Evolutionary conservation across 1,140 invertebrate genomes (phyloP).

Genomic region (Microplitis demolitor): DNA sequence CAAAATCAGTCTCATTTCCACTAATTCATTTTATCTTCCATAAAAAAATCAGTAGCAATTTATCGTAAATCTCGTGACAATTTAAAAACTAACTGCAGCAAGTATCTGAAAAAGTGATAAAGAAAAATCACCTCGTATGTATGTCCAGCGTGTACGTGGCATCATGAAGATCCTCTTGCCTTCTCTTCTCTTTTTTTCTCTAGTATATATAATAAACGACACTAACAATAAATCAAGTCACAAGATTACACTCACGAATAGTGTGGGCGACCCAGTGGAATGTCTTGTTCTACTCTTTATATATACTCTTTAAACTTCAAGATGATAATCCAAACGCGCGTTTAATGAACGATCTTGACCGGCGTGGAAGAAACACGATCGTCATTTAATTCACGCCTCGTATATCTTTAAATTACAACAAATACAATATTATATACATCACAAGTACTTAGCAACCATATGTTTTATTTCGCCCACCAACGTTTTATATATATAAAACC

Average conservation of each 20-base stretch:
- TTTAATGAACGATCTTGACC: slow-evolving; percentile 9
- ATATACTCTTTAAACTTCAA: too few relatives aligned
- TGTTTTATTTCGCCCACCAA: too few relatives aligned
- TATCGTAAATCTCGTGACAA: not conserved
- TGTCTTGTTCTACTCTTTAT: not conserved
- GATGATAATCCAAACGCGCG: not conserved
- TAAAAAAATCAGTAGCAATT: not conserved
- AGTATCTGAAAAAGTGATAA: too few relatives aligned
- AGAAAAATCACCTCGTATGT: too few relatives aligned
- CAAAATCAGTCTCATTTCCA: not conserved
- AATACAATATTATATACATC: not conserved
- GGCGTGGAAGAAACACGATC: not conserved
- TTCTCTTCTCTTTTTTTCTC: too few relatives aligned
- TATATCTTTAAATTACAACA: slow-evolving; percentile 8
- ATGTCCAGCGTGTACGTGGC: too few relatives aligned
- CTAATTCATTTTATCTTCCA: not conserved
- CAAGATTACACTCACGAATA: not conserved
- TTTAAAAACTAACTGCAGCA: too few relatives aligned
- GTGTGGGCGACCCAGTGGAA: slow-evolving; percentile 11
- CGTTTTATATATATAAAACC: too few relatives aligned
- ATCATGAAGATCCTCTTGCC: too few relatives aligned
- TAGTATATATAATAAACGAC: not conserved
- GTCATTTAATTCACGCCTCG: slow-evolving; percentile 16
- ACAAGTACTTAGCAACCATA: not conserved
- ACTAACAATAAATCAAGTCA: slow-evolving; percentile 4